phyloP scores from a whole-genome alignment of 1,140 invertebrate genomes.

The Thalassaphorura encarpata region DNA sequence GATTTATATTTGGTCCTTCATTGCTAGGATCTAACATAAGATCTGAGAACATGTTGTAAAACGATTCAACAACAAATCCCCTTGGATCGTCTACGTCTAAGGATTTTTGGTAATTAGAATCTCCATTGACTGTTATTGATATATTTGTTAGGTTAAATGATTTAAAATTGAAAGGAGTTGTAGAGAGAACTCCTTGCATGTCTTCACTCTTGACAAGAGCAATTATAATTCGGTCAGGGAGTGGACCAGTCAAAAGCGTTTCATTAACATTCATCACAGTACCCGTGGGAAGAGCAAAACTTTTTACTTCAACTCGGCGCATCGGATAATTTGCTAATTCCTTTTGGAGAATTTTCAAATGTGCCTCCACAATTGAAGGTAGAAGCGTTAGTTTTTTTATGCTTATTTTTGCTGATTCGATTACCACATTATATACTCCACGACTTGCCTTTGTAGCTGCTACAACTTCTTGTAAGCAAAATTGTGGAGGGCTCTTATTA shows the following conservation, averaged over 20 bases:
- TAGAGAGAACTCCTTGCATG: conserved; percentile 7
- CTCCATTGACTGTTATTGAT: conserved; percentile 7
- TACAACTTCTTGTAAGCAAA: neutral
- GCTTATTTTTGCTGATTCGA: conserved; percentile 11
- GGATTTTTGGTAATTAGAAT: neutral
- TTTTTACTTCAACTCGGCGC: conserved; percentile 14
- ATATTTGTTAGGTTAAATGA: neutral
- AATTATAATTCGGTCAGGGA: conserved; percentile 25
- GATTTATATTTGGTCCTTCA: conserved; percentile 9
- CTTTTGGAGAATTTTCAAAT: conserved; percentile 5
- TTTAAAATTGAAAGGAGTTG: conserved; percentile 15
- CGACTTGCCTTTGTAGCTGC: neutral
- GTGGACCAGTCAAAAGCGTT: conserved; percentile 14
- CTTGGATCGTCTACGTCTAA: neutral
- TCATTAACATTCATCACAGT: conserved; percentile 9
- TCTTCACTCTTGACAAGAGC: conserved; percentile 15
- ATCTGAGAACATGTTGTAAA: conserved; percentile 8
- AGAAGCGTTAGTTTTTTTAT: conserved; percentile 3
- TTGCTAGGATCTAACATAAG: neutral
- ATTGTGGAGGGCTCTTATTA: neutral
- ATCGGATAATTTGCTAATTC: conserved; percentile 14
- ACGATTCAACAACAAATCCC: conserved; percentile 2
- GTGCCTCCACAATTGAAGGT: conserved; percentile 4
- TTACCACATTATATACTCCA: conserved; percentile 6
- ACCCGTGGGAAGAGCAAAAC: conserved; percentile 9